Evolutionary conservation across 2,113 vertebrate species (phyloP).

Genomic region (Anguilla rostrata): DNA sequence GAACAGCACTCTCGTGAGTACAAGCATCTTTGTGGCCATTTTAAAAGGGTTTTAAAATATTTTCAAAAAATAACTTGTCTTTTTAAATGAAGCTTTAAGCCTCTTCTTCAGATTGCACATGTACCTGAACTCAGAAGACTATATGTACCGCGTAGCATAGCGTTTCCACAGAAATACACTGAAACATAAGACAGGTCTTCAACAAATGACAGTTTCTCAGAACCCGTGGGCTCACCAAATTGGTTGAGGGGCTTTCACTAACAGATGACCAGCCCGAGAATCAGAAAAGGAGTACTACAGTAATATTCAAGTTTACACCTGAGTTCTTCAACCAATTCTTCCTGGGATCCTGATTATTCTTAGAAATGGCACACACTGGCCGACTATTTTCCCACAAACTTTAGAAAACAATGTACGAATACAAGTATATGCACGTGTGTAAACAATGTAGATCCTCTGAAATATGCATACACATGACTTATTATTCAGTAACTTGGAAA

Average conservation of each 20-base stretch:
- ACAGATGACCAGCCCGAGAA: too few relatives aligned
- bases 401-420: too few relatives aligned
- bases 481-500: neutral
- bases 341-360: neutral
- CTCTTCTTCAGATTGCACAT: neutral
- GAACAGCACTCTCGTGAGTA: neutral
- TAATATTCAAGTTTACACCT: neutral
- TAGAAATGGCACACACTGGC: neutral
- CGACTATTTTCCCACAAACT: too few relatives aligned
- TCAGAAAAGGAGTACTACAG: too few relatives aligned
- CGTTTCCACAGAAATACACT: neutral
- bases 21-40: neutral
- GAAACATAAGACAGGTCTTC: neutral
- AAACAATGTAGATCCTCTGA: neutral
- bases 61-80: neutral
- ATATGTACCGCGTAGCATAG: neutral
- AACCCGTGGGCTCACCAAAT: neutral
- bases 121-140: neutral
- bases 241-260: neutral
- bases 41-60: neutral
- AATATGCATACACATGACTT: neutral
- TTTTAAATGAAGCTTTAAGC: neutral
- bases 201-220: neutral
- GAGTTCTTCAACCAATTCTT: neutral
- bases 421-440: too few relatives aligned